phyloP scores from a whole-genome alignment of 2,797 vertebrate genomes.

The Hybognathus amarus region DNA sequence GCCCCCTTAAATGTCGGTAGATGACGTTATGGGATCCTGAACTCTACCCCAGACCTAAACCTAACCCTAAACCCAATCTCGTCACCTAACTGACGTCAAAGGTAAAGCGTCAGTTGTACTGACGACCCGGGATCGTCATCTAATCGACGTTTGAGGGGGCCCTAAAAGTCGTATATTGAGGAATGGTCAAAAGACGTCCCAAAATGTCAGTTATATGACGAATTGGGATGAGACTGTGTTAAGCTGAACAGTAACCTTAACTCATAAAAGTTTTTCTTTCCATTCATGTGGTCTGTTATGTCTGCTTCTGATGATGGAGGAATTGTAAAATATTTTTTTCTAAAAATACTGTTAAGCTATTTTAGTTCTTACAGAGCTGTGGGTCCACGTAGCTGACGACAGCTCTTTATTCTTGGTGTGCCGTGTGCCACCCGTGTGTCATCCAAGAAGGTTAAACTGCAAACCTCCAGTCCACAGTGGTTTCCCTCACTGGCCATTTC shows the following conservation, averaged over 20 bases:
- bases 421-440: background rate
- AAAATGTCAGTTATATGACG: no score
- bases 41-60: no score
- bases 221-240: no score
- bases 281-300: background rate
- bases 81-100: no score
- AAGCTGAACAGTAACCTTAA: background rate
- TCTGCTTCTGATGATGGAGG: background rate
- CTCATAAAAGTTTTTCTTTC: background rate
- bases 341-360: background rate
- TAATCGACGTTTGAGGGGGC: no score
- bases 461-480: conserved; percentile 1
- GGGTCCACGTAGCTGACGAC: background rate
- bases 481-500: conserved; percentile 1
- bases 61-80: no score
- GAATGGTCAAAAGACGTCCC: no score
- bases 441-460: conserved; percentile 8
- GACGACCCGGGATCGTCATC: no score
- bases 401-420: conserved; percentile 23
- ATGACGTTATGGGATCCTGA: no score
- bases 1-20: no score
- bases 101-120: no score
- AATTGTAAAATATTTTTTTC: background rate
- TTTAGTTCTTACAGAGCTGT: background rate
- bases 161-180: no score